Conservation (phyloP, 1,140 invertebrate genomes). For the Drosophila equinoxialis region DNA sequence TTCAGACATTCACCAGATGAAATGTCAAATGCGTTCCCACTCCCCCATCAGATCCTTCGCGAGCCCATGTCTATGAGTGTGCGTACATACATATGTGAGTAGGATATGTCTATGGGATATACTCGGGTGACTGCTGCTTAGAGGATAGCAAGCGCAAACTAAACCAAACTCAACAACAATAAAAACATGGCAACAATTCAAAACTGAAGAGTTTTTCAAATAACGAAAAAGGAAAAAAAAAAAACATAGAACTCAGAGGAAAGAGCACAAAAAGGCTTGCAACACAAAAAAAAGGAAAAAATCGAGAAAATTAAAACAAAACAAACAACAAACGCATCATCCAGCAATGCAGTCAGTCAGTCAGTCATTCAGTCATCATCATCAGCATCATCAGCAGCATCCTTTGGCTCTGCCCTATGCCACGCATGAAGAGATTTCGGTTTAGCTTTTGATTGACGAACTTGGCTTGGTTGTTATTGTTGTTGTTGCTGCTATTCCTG, state of each 20-base stretch:
- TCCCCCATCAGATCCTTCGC: conserved; percentile 34
- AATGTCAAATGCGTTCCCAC: conserved; percentile 64
- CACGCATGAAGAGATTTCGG: conserved; percentile 79
- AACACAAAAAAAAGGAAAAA: conserved; percentile 45
- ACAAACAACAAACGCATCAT: conserved; percentile 76
- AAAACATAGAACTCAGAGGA: conserved; percentile 25
- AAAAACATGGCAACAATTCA: conserved; percentile 82
- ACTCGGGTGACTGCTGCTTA: conserved; percentile 51
- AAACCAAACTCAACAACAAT: conserved; percentile 81
- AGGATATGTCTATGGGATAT: conserved; percentile 20
- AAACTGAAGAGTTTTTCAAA: conserved; percentile 82
- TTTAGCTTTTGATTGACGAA: conserved; percentile 81
- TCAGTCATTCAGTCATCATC: conserved; percentile 33
- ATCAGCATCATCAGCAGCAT: conserved; percentile 50
- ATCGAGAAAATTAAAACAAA: conserved; percentile 82
- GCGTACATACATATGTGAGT: not conserved
- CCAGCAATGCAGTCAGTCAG: conserved; percentile 20
- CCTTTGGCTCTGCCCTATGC: conserved; percentile 63
- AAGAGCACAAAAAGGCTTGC: conserved; percentile 40
- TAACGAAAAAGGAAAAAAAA: conserved; percentile 70
- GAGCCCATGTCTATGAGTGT: conserved; percentile 11
- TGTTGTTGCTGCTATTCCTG: conserved; percentile 28
- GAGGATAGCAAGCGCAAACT: conserved; percentile 67
- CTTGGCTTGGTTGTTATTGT: conserved; percentile 53
- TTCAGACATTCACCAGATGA: conserved; percentile 72